Base-by-base conservation (phyloP, 2,113 vertebrate genomes). In the Athene noctua region DNA sequence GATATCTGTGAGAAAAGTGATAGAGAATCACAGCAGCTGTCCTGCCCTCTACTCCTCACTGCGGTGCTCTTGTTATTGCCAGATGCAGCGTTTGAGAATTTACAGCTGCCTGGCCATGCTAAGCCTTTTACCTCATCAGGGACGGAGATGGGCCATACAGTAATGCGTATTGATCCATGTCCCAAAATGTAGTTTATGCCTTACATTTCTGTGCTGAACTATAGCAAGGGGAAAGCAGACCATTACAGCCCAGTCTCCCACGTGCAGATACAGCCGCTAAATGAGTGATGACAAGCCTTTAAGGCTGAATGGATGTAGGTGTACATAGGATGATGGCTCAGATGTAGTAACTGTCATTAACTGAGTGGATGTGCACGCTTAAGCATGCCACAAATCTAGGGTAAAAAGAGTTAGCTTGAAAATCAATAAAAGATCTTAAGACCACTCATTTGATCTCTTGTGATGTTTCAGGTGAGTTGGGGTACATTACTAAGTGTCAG, bases 101-200 rank as follows among this genome's bases (percentile, higher is more conserved):
- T 97, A 96, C 70, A 90, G 70, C 93, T 87, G 61, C 78, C 70
- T 89, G 80, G 20, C 66, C 3, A 2, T 80, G 81, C 70, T 75
- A 74, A 88, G 94, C 84, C 87, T 96, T 92, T 95, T 97, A 96
- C 81, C 78, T 97, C 90, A 90, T 89, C 93, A 85, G 70, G 78
- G 78, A 90, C 7, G 5, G 90, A 95, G 92, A 91, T 38, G 58
- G 78, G 71, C 81, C 74, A 54, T 77, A 61, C 74, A 83, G 90
- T 95, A 96, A 97, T 94, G 96, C 1, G 62, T 95, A 97, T 97
- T 89, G 96, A 97, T 96, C 94, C 85, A 10, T 32, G 62, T 36
- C 87, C n/a, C 87, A 94, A 91, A 94, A 58, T 12, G 71, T 90
- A 59, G 44, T 96, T 97, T 96, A 96, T 92, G 70, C 58, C 92